Conservation (phyloP, 2,113 vertebrate genomes). For the Rhynchopsitta pachyrhyncha region DNA sequence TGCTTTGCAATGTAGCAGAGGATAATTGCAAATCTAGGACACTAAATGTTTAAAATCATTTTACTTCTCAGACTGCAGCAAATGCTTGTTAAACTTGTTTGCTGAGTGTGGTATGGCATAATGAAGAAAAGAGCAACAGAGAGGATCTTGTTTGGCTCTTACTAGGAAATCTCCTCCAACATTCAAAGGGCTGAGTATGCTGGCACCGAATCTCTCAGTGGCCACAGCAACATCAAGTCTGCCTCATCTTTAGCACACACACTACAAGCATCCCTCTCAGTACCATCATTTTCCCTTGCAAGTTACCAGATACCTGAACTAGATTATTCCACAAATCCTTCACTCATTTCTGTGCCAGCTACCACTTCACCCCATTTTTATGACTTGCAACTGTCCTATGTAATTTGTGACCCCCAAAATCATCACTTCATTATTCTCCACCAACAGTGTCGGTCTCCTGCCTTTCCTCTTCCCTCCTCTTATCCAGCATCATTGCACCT, state of each 20-base stretch:
- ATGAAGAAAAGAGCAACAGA: background rate
- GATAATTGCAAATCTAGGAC: constrained; percentile 61
- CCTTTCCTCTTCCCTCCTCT: background rate
- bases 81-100: background rate
- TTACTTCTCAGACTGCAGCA: background rate
- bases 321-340: background rate
- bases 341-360: background rate
- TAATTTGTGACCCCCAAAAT: background rate
- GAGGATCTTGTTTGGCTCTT: background rate
- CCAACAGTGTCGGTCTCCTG: background rate
- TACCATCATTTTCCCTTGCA: background rate
- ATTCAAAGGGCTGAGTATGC: background rate
- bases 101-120: background rate
- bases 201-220: background rate
- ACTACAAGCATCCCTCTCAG: background rate
- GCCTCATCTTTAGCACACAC: background rate
- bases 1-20: constrained; percentile 45
- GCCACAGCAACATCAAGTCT: background rate
- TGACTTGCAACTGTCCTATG: background rate
- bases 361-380: background rate
- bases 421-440: background rate
- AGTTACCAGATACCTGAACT: background rate
- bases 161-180: background rate
- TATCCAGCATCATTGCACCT: background rate
- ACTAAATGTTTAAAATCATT: constrained; percentile 41